These are phyloP conservation scores for Drosophila paulistorum DNA, from an alignment of 1,140 invertebrate genomes.

Conservation along the genomic window DNA sequence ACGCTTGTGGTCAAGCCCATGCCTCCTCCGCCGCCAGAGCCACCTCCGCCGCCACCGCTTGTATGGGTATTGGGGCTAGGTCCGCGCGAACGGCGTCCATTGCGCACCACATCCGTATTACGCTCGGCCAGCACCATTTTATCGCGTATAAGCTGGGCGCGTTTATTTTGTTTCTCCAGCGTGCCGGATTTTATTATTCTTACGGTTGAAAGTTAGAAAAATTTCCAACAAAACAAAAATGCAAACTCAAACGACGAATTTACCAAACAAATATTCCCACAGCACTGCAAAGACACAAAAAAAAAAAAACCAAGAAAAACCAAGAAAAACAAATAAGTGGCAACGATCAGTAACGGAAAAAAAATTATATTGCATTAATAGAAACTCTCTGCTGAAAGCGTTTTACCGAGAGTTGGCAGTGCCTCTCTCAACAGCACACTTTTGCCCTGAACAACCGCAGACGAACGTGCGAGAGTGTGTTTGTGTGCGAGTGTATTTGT, in stretches of 20 bases:
- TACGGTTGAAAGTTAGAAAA: background rate
- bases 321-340: background rate
- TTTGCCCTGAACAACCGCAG: slow-evolving; percentile 49
- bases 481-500: slow-evolving; percentile 28
- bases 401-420: slow-evolving; percentile 55
- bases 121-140: slow-evolving; percentile 94
- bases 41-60: slow-evolving; percentile 73
- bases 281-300: background rate
- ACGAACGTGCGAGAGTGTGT: slow-evolving; percentile 33
- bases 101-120: slow-evolving; percentile 90
- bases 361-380: slow-evolving; percentile 40
- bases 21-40: slow-evolving; percentile 28
- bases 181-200: slow-evolving; percentile 36
- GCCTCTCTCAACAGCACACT: slow-evolving; percentile 52
- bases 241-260: slow-evolving; percentile 11
- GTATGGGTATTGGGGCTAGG: slow-evolving; percentile 94
- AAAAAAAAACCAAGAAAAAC: background rate
- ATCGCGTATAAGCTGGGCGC: slow-evolving; percentile 78
- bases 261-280: background rate
- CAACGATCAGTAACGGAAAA: slow-evolving; percentile 21
- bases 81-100: slow-evolving; percentile 93
- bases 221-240: slow-evolving; percentile 18
- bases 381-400: slow-evolving; percentile 53
- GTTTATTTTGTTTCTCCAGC: slow-evolving; percentile 81
- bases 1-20: slow-evolving; percentile 24